These are phyloP conservation scores for Branchellion lobata DNA, from an alignment of 2,888 invertebrate species.

Conservation along the genomic window DNA sequence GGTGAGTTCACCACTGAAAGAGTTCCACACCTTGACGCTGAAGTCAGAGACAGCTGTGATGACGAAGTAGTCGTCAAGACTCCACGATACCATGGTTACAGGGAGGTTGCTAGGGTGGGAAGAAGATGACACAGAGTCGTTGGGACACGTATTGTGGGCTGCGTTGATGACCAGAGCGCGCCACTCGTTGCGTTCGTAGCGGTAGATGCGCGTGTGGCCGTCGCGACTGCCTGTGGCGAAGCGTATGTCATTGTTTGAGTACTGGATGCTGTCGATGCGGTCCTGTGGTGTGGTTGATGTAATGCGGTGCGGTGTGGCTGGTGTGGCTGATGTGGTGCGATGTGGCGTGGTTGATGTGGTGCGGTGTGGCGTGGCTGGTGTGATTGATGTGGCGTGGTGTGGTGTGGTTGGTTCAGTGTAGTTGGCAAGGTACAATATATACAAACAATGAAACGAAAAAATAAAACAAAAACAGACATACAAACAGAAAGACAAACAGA, in stretches of 20 bases:
- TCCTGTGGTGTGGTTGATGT: constrained; percentile 65
- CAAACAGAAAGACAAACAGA: too few relatives aligned
- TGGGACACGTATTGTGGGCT: constrained; percentile 43
- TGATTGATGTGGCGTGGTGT: neutral
- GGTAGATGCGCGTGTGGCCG: constrained; percentile 90
- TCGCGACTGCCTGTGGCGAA: constrained; percentile 94
- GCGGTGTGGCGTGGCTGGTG: neutral
- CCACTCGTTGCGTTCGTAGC: constrained; percentile 87
- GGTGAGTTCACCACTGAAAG: constrained; percentile 62
- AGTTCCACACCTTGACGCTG: constrained; percentile 75
- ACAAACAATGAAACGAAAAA: too few relatives aligned
- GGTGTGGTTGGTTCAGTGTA: neutral
- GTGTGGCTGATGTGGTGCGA: neutral
- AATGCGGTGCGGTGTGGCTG: neutral
- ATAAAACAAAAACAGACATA: too few relatives aligned
- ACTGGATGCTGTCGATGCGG: constrained; percentile 91
- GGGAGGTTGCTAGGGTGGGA: constrained; percentile 63
- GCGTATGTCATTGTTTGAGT: constrained; percentile 82
- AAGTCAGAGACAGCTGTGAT: constrained; percentile 89
- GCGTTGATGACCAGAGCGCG: constrained; percentile 72
- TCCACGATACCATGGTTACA: constrained; percentile 97
- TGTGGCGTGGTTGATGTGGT: too few relatives aligned
- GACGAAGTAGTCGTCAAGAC: constrained; percentile 79
- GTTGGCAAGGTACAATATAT: too few relatives aligned
- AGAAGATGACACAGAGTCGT: neutral